Evolutionary conservation across 2,888 invertebrate species (phyloP), one percentile per base, ranked within the genome.

Genomic region (Aleiodes testaceus): DNA sequence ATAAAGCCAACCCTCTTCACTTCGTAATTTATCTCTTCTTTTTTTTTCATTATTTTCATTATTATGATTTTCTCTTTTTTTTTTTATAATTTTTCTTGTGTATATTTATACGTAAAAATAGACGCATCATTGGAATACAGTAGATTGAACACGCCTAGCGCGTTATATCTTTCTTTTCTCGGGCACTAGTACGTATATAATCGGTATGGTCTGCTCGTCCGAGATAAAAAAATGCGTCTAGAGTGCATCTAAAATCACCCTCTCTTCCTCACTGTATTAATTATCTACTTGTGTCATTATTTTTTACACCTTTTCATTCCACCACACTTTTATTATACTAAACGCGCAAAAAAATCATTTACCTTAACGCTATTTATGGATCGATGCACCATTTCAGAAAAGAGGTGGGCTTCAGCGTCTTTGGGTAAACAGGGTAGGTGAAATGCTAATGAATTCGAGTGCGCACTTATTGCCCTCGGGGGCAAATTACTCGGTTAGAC

Each of bases 101-200:
- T 63, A 79, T 77, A 81, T 82, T 79, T 79, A 81, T 79, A 79
- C 82, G 81, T 82, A 83, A 85, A 84, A 85, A 84, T 85, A 84
- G 82, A 81, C 78, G 77, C 79, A 79, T 76, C 72, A 72, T 75
- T 71, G 72, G 77, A 77, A 77, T 77, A 76, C 77, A 77, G 75
- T 76, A 76, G 74, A 88, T 89, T 87, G 88, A 87, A 88, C 88
- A 88, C 89, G 89, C 88, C 88, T 88, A 86, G 88, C 89, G 88
- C 88, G 89, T 89, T 89, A 89, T 88, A 88, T 88, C 88, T 88
- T 88, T 88, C 72, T 72, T 63, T 67, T 44, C 72, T 72, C 68
- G 65, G 50, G 55, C 59, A 65, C 70, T 67, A 69, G 70, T 61
- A 68, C 76, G 70, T 76, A 72, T 73, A 76, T 77, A 74, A 76